These are phyloP conservation scores for Dorcus parallelipipedus DNA, from an alignment of 2,888 invertebrate genomes.

Conservation along the genomic window DNA sequence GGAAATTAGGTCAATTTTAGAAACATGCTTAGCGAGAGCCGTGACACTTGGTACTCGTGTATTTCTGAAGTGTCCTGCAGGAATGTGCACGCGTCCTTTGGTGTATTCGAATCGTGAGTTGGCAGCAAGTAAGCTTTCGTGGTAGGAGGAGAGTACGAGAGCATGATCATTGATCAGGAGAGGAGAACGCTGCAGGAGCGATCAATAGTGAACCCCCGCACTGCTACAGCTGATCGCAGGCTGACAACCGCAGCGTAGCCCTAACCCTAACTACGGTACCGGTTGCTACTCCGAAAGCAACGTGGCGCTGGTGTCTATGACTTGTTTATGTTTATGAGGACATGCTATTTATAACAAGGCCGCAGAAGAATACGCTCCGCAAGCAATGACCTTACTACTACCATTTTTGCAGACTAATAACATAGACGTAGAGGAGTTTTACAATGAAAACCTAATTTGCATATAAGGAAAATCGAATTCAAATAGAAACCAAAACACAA, in stretches of 20 bases:
- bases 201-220: constrained; percentile 46
- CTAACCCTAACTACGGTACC: constrained; percentile 10
- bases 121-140: constrained; percentile 3
- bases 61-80: not conserved
- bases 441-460: too few relatives aligned
- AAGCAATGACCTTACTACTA: too few relatives aligned
- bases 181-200: constrained; percentile 35
- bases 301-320: not conserved
- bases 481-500: too few relatives aligned
- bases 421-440: too few relatives aligned
- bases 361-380: not conserved
- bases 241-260: constrained; percentile 32
- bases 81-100: not conserved
- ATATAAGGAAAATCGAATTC: too few relatives aligned
- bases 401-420: too few relatives aligned
- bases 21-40: too few relatives aligned
- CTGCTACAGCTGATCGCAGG: constrained; percentile 47
- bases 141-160: constrained; percentile 13
- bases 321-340: not conserved
- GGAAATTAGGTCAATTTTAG: too few relatives aligned
- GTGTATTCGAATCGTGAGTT: constrained; percentile 14
- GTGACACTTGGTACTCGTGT: too few relatives aligned
- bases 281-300: not conserved
- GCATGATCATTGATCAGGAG: constrained; percentile 44
- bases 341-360: not conserved